Conservation (phyloP, 2,888 invertebrate genomes). For the Cylloceria caligata region DNA sequence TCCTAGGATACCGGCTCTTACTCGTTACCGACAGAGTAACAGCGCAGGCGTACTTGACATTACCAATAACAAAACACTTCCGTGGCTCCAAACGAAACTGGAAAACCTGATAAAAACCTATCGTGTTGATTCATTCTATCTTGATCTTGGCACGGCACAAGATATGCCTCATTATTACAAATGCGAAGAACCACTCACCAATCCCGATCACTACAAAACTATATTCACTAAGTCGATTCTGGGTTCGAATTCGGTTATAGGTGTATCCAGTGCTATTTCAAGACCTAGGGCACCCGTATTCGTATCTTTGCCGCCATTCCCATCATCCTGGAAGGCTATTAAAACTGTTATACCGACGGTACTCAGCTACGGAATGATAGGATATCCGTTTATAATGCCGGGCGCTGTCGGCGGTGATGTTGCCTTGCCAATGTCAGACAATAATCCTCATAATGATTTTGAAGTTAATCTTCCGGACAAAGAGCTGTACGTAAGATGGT, state of each 20-base stretch:
- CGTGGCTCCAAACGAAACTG: conserved; percentile 92
- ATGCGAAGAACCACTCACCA: conserved; percentile 90
- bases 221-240: conserved; percentile 88
- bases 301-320: conserved; percentile 93
- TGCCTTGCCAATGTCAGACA: conserved; percentile 87
- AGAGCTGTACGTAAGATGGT: conserved; percentile 95
- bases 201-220: conserved; percentile 94
- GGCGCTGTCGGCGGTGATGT: conserved; percentile 97
- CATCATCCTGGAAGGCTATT: conserved; percentile 95
- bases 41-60: conserved; percentile 95
- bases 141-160: conserved; percentile 93
- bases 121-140: conserved; percentile 93
- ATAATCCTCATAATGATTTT: conserved; percentile 91
- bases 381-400: conserved; percentile 96
- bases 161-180: conserved; percentile 95
- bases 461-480: conserved; percentile 91
- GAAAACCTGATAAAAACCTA: conserved; percentile 90
- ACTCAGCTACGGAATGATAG: conserved; percentile 94
- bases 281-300: conserved; percentile 94
- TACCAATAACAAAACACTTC: conserved; percentile 92
- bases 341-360: conserved; percentile 94
- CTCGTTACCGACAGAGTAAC: conserved; percentile 90
- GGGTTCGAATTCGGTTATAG: conserved; percentile 89
- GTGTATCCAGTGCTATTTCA: conserved; percentile 93
- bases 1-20: conserved; percentile 92